Percentiles rank a stretch among this genome's conserved stretches.
Evolutionary conservation across 2,888 invertebrate species (phyloP).

Genomic region (Nudaria mundana): DNA sequence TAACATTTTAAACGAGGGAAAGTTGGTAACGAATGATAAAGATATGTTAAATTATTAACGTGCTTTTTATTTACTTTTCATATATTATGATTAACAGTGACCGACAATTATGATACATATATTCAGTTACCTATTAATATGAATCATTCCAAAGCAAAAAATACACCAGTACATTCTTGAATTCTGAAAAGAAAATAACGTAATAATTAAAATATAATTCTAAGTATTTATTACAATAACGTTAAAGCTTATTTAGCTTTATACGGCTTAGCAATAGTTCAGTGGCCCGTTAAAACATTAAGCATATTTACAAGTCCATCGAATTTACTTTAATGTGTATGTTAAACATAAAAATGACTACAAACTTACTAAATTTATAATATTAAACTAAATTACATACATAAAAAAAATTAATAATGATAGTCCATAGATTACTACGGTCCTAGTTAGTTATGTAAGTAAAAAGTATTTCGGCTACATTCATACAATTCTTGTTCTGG

Average conservation of each 20-base stretch:
- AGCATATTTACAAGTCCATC: conserved; percentile 15
- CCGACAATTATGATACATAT: conserved; percentile 13
- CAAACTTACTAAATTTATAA: conserved; percentile 1
- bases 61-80: conserved; percentile 16
- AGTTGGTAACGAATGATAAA: no score
- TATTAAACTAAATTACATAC: conserved; percentile 5
- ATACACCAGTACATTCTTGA: conserved; percentile 72
- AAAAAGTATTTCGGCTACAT: conserved; percentile 6
- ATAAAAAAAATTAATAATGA: conserved; percentile 7
- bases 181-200: conserved; percentile 66
- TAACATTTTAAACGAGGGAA: no score
- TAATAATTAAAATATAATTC: conserved; percentile 6
- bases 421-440: conserved; percentile 1
- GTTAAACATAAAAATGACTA: background rate
- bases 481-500: background rate
- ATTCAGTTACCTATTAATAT: conserved; percentile 21
- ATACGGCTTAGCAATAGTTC: conserved; percentile 1
- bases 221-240: conserved; percentile 6
- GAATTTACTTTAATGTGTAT: conserved; percentile 4
- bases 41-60: conserved; percentile 3
- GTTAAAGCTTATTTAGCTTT: conserved; percentile 7
- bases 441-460: background rate
- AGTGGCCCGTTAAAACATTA: conserved; percentile 3
- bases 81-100: conserved; percentile 10
- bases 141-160: conserved; percentile 69